Evolutionary conservation across 2,888 invertebrate species (phyloP), one percentile per base, ranked within the genome.

Genomic region (Panzeria rudis): DNA sequence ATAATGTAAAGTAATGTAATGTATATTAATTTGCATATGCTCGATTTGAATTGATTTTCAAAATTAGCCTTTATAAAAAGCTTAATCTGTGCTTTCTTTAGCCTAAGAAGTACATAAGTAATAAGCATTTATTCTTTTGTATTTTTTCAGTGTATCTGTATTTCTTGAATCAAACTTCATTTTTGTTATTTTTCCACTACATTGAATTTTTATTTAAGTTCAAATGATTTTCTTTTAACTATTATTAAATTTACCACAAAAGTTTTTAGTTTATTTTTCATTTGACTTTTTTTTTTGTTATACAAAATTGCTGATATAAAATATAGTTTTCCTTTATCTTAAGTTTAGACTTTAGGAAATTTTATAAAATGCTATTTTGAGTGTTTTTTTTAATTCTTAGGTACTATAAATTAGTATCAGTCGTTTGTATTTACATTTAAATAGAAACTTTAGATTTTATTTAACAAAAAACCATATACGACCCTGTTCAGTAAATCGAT

Each of bases 291-390:
- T 35, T 9, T 56, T 17, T n/a, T n/a, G n/a, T n/a, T n/a, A n/a
- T 80, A 80, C 44, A 83, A 80, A 83, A 80, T 69, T 80, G 73
- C 64, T 75, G 41, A 7, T 59, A 82, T 75, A 79, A 85, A 78
- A 85, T 78, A 85, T 78, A 64, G 29, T 68, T 68, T 82, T 78
- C 23, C 32, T 52, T 59, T 78, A 25, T 52, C 35, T 76, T 69
- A 71, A 44, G 29, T 72, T 56, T 50, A 11, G 8, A 20, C 17
- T 44, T 73, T 68, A 59, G 41, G 38, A 62, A 69, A 61, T 25
- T 52, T 32, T 71, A 32, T 35, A 23, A 32, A 59, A 25, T 54
- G 38, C 41, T 17, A 17, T 35, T 64, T 59, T 44, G 15, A 17
- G 47, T 56, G 35, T 76, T 38, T 52, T 68, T 59, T 9, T 20